Evolutionary conservation across 2,797 vertebrate genomes (phyloP).

Genomic region (Myripristis jacobus): DNA sequence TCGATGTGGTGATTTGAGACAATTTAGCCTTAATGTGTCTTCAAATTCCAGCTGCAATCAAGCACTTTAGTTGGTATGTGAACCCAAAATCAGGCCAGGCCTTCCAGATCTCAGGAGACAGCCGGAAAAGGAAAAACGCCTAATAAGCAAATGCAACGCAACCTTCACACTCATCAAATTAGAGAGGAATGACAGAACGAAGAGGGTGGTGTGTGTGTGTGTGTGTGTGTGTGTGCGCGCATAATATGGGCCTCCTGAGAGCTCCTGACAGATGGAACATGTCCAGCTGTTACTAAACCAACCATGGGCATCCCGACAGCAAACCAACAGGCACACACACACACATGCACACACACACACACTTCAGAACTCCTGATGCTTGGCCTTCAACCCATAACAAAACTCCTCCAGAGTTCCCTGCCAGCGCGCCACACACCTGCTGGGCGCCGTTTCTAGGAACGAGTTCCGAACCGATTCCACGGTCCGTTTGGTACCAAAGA

Average conservation of each 20-base stretch:
- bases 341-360: constrained; percentile 13
- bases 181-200: background rate
- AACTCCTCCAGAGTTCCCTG: constrained; percentile 36
- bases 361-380: background rate
- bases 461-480: constrained; percentile 68
- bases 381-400: constrained; percentile 37
- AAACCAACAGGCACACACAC: constrained; percentile 21
- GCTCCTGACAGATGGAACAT: constrained; percentile 87
- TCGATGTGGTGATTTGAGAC: too few relatives aligned
- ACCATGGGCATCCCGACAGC: constrained; percentile 71
- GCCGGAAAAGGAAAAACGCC: background rate
- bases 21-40: too few relatives aligned
- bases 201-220: background rate
- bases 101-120: background rate
- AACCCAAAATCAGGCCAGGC: too few relatives aligned
- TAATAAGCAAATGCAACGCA: background rate
- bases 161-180: background rate
- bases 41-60: background rate
- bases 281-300: constrained; percentile 64
- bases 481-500: constrained; percentile 73
- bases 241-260: constrained; percentile 16
- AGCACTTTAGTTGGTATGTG: background rate
- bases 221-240: constrained; percentile 3
- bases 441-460: constrained; percentile 60
- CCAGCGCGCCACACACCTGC: constrained; percentile 33